Percentiles rank a stretch among this genome's conserved stretches.
Conservation (phyloP, 2,113 vertebrate species). For the Daubentonia madagascariensis region DNA sequence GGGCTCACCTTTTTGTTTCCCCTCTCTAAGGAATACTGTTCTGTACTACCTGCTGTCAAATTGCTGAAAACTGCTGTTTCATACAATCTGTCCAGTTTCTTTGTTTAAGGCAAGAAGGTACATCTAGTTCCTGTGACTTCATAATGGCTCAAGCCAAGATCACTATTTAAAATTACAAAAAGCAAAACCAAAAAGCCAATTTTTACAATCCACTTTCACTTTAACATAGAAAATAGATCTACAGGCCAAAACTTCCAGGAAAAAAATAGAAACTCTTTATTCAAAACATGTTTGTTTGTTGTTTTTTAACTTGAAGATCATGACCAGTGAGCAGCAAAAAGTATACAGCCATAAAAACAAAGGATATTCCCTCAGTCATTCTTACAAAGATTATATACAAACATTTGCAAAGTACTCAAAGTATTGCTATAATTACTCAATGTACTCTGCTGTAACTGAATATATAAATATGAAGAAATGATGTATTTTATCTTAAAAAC, state of each 20-base stretch:
- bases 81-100: background rate
- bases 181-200: background rate
- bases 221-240: background rate
- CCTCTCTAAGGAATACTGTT: background rate
- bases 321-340: background rate
- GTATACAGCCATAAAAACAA: background rate
- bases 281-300: background rate
- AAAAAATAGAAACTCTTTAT: background rate
- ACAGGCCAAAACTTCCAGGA: background rate
- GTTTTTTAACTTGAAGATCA: background rate
- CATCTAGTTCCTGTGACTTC: background rate
- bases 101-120: background rate
- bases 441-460: background rate
- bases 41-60: background rate
- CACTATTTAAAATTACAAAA: background rate
- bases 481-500: background rate
- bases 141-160: background rate
- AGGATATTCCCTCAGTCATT: background rate
- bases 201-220: background rate
- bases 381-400: background rate
- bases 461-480: background rate
- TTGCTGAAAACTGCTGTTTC: background rate
- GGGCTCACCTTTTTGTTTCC: background rate
- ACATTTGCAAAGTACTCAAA: background rate
- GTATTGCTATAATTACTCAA: background rate